Evolutionary conservation across 2,113 vertebrate genomes (phyloP), one percentile per base, ranked within the genome.

Genomic region (Oreochromis spilurus): DNA sequence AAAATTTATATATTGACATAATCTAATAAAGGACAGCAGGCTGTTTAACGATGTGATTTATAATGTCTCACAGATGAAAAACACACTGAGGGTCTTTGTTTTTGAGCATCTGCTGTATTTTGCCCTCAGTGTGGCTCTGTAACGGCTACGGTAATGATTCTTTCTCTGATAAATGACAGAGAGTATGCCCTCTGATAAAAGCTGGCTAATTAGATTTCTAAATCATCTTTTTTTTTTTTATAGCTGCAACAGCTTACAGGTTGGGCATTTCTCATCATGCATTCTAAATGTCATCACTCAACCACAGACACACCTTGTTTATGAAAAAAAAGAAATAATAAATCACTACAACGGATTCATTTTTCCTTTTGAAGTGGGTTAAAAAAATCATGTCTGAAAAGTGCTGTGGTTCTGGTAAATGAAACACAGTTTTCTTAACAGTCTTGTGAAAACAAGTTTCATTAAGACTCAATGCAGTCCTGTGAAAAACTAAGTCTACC

Each of bases 181-280:
- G 79, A 79, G 54, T 34, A 4, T 58, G 79, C 82, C 85, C 79
- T 90, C 65, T 83, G 65, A 84, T 91, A 87, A 83, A 88, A 78
- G 52, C 82, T 9, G 29, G 81, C 86, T 93, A 92, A 91, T 93
- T 94, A 83, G 84, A 86, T 91, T 90, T 87, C 38, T 85, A 50
- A 87, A 93, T 95, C 85, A 70, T 91, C 57, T 87, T 86, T 89
- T 79, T 50, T 57, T 29, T 50, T 72, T 45, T 4, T 3, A 65
- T 65, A 79, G 52, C 72, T 67, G 79, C 24, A 54, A 21, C 72
- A 53, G 53, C 26, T 72, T 80, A 91, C 84, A 84, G 40, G 79
- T 77, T 77, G 77, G 60, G 2, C 81, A 78, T 88, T 84, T 85
- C 67, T 93, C 83, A 87, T 57, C 36, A 45, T 43, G 52, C 45